phyloP scores from a whole-genome alignment of 2,888 invertebrate genomes.

The Acanthosepion pharaonis region DNA sequence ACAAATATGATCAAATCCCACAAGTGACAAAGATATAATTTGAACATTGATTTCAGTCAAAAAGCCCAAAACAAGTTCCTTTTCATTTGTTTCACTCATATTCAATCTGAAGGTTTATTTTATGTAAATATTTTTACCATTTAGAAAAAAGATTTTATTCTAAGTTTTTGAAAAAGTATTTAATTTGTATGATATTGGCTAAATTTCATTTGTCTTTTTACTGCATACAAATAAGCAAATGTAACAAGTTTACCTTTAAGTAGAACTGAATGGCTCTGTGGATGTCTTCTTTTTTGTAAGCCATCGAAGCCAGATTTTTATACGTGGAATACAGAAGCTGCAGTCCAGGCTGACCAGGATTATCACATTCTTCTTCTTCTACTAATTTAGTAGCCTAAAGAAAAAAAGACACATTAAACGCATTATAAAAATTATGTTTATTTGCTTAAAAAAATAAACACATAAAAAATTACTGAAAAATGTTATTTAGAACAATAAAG shows the following conservation, averaged over 20 bases:
- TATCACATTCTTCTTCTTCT: conserved; percentile 66
- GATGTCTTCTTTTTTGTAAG: conserved; percentile 78
- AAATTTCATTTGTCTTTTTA: neutral
- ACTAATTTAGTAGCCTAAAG: conserved; percentile 61
- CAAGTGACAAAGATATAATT: no score
- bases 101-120: no score
- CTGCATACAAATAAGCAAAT: neutral
- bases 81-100: no score
- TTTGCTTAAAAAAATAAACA: no score
- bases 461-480: neutral
- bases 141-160: no score
- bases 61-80: no score
- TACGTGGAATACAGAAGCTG: conserved; percentile 86
- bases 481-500: neutral
- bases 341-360: conserved; percentile 78
- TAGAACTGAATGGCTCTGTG: conserved; percentile 83
- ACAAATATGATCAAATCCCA: no score
- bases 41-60: no score
- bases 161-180: no score
- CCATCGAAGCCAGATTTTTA: conserved; percentile 86
- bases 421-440: no score
- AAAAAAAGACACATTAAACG: neutral
- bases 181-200: no score
- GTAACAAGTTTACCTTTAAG: conserved; percentile 76
- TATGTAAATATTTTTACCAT: no score